Evolutionary conservation across 2,797 vertebrate genomes (phyloP).

Genomic region (Bradypodion pumilum): DNA sequence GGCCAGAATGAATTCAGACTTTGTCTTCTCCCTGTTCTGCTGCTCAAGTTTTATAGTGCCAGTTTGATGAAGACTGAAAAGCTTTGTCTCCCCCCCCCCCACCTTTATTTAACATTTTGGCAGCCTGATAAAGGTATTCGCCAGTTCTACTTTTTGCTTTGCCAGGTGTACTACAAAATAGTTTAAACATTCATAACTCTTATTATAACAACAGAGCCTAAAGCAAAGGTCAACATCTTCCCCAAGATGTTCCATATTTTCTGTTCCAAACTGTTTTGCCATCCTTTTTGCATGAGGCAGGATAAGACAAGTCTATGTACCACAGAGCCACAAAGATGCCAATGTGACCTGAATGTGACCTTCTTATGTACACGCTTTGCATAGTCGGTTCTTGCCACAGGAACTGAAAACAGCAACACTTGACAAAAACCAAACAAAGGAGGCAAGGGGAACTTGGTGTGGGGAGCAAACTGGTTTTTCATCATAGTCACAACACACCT

Average conservation of each 20-base stretch:
- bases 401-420: constrained; percentile 67
- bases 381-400: constrained; percentile 55
- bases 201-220: constrained; percentile 18
- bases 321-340: constrained; percentile 47
- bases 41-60: too few relatives aligned
- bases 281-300: constrained; percentile 24
- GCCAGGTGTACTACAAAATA: background rate
- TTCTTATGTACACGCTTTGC: constrained; percentile 53
- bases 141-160: constrained; percentile 30
- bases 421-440: constrained; percentile 71
- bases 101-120: too few relatives aligned
- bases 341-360: constrained; percentile 67
- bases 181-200: constrained; percentile 19
- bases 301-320: constrained; percentile 51
- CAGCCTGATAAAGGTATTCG: too few relatives aligned
- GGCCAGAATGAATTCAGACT: too few relatives aligned
- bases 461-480: fast-evolving
- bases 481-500: background rate
- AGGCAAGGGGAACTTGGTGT: constrained; percentile 43
- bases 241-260: constrained; percentile 25
- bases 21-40: too few relatives aligned
- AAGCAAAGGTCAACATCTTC: constrained; percentile 9
- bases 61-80: too few relatives aligned
- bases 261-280: constrained; percentile 43
- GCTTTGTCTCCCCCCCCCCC: too few relatives aligned